Evolutionary conservation across 2,113 vertebrate genomes (phyloP).

Genomic region (Pelmatolapia mariae): DNA sequence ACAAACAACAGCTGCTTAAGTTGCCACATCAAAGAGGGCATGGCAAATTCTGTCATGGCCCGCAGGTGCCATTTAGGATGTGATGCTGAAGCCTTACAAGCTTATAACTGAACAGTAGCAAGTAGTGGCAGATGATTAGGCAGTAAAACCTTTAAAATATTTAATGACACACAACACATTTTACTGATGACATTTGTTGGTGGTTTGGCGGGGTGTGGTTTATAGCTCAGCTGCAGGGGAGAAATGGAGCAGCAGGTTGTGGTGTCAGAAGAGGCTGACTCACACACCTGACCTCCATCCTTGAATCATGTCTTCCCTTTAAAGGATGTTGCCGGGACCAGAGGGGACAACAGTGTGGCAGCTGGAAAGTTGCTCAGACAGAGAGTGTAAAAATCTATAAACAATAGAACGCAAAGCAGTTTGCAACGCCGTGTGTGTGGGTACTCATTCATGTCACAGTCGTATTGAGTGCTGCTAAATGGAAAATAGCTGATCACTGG

Average conservation of each 20-base stretch:
- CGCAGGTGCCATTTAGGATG: background rate
- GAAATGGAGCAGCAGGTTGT: background rate
- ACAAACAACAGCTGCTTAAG: background rate
- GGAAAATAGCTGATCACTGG: background rate
- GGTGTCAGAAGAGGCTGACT: background rate
- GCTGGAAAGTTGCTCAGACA: background rate
- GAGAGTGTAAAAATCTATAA: background rate
- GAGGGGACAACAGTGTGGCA: rapidly evolving
- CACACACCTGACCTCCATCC: background rate
- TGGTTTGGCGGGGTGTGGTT: background rate
- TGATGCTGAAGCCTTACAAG: background rate
- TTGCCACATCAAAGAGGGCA: background rate
- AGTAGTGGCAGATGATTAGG: background rate
- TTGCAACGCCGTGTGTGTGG: rapidly evolving
- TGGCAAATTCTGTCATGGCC: background rate
- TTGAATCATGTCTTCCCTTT: background rate
- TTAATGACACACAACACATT: background rate
- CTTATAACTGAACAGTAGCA: background rate
- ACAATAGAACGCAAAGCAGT: background rate
- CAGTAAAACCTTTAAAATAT: background rate
- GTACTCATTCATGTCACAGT: background rate
- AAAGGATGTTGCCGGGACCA: background rate
- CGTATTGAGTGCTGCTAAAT: background rate
- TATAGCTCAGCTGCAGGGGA: background rate
- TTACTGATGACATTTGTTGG: background rate